These are phyloP conservation scores for Fissipunctia ypsillon DNA, from an alignment of 2,888 invertebrate species.

Conservation along the genomic window DNA sequence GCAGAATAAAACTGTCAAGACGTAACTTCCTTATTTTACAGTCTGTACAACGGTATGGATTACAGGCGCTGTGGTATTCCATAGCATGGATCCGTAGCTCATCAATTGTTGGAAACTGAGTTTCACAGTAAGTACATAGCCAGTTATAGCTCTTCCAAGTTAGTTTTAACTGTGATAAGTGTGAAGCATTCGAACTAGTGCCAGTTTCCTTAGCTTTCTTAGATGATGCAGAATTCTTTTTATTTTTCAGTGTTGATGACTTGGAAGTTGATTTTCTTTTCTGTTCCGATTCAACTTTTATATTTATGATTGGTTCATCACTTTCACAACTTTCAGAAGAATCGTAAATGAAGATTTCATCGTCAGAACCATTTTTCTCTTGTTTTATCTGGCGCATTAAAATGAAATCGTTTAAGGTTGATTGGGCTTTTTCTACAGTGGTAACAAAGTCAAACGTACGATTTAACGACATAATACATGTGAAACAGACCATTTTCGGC, in stretches of 20 bases:
- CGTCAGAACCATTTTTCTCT: slow-evolving; percentile 63
- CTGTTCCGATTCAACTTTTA: slow-evolving; percentile 34
- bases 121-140: slow-evolving; percentile 81
- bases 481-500: slow-evolving; percentile 79
- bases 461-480: slow-evolving; percentile 75
- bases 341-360: slow-evolving; percentile 50
- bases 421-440: slow-evolving; percentile 77
- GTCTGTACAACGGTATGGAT: slow-evolving; percentile 92
- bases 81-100: slow-evolving; percentile 91
- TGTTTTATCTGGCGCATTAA: slow-evolving; percentile 71
- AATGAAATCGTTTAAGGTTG: slow-evolving; percentile 67
- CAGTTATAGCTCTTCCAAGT: slow-evolving; percentile 82
- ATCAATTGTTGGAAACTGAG: slow-evolving; percentile 74
- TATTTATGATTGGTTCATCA: slow-evolving; percentile 19
- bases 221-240: background rate
- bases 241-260: background rate
- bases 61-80: slow-evolving; percentile 90
- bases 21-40: slow-evolving; percentile 84
- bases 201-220: slow-evolving; percentile 29
- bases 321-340: slow-evolving; percentile 29
- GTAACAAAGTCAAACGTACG: slow-evolving; percentile 77
- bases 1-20: slow-evolving; percentile 81
- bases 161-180: slow-evolving; percentile 75
- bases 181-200: slow-evolving; percentile 65
- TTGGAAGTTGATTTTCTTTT: slow-evolving; percentile 10